These are phyloP conservation scores for Argyrosomus regius DNA, from an alignment of 2,797 vertebrate genomes.

Conservation along the genomic window DNA sequence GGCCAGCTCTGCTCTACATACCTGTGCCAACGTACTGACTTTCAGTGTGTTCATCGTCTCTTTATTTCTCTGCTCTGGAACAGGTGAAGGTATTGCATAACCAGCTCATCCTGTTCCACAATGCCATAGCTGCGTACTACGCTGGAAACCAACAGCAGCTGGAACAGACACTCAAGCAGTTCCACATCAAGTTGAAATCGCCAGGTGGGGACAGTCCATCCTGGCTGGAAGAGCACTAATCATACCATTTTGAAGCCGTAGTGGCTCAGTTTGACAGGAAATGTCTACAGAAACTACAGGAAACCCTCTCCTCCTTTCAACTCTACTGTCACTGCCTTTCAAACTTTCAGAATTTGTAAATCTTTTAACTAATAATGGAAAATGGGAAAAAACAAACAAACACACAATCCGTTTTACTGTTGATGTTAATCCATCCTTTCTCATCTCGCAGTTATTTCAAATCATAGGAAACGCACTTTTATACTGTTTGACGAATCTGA, in stretches of 20 bases:
- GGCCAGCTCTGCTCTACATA: not conserved
- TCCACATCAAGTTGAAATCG: conserved; percentile 99
- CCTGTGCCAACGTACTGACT: not conserved
- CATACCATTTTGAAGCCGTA: conserved; percentile 40
- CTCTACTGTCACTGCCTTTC: conserved; percentile 54
- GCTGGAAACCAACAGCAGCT: conserved; percentile 99
- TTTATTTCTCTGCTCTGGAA: conserved; percentile 8
- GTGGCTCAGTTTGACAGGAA: conserved; percentile 56
- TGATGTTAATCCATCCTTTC: conserved; percentile 27
- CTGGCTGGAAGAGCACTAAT: conserved; percentile 97
- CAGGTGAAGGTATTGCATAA: conserved; percentile 99
- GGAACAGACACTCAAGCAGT: conserved; percentile 98
- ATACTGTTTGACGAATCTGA: conserved; percentile 59
- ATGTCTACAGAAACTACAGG: conserved; percentile 60
- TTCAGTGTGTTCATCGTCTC: not conserved
- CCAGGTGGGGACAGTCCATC: conserved; percentile 95
- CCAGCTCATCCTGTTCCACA: conserved; percentile 98
- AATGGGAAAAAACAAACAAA: conserved; percentile 18
- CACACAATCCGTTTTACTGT: conserved; percentile 60
- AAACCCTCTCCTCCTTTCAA: conserved; percentile 16
- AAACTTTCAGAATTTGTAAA: conserved; percentile 51
- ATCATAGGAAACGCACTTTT: conserved; percentile 79
- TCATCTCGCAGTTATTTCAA: conserved; percentile 55
- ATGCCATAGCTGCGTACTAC: conserved; percentile 96
- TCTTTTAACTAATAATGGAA: conserved; percentile 50